phyloP scores from a whole-genome alignment of 2,113 vertebrate species.

The Balaenoptera acutorostrata region DNA sequence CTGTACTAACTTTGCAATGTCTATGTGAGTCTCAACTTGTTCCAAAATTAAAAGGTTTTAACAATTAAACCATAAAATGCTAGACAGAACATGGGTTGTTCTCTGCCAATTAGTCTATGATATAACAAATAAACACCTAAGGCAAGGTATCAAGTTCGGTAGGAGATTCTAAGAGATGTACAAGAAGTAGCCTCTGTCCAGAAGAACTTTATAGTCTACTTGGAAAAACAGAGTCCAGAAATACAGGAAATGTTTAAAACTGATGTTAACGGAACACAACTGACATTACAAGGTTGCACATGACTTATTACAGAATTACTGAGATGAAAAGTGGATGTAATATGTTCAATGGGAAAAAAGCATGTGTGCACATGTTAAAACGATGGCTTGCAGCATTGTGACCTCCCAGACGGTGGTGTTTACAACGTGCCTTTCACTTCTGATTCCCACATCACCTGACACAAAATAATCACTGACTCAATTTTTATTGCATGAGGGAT shows the following conservation, averaged over 20 bases:
- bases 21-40: background rate
- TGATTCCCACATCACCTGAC: background rate
- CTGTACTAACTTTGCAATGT: background rate
- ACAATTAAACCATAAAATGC: background rate
- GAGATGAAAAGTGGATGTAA: background rate
- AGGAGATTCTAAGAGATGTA: background rate
- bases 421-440: background rate
- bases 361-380: background rate
- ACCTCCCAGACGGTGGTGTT: background rate
- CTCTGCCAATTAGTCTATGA: background rate
- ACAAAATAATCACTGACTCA: background rate
- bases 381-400: fast-evolving
- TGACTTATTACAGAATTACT: background rate
- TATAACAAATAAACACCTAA: background rate
- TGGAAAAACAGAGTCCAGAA: background rate
- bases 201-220: background rate
- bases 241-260: background rate
- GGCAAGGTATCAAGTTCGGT: background rate
- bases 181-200: background rate
- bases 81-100: background rate
- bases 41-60: background rate
- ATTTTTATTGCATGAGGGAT: background rate
- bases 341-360: background rate
- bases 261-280: background rate
- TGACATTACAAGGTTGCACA: background rate